Percentiles rank a stretch among this genome's conserved stretches.
phyloP scores from a whole-genome alignment of 2,888 invertebrate species.

The Caenorhabditis panamensis region DNA sequence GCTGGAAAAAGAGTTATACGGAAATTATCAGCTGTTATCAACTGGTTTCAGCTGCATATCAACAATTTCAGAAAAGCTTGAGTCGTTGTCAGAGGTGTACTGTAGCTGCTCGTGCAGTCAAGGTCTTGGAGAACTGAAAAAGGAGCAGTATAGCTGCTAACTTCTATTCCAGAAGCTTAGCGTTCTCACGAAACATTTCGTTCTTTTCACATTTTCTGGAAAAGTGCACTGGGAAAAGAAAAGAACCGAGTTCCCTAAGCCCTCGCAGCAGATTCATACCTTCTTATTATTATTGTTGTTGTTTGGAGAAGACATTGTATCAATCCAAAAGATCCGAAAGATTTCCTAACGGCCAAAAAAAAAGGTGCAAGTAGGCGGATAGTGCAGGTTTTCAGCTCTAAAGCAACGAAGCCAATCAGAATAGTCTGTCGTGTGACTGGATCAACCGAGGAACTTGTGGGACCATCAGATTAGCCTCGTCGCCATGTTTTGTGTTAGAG shows the following conservation, averaged over 20 bases:
- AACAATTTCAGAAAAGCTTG: no score
- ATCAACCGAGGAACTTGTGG: conserved; percentile 4
- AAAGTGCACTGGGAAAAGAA: neutral
- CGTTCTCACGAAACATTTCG: neutral
- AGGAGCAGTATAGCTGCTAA: no score
- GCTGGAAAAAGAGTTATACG: no score
- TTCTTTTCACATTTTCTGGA: neutral
- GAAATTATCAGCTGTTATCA: no score
- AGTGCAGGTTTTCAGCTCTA: neutral
- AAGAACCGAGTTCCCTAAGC: neutral
- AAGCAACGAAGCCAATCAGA: conserved; percentile 34
- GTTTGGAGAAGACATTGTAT: no score
- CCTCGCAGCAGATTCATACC: no score
- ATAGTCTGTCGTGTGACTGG: neutral
- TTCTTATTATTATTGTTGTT: no score
- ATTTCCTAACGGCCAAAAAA: neutral
- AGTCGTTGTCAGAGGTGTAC: no score
- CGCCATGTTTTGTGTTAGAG: neutral
- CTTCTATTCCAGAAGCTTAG: neutral
- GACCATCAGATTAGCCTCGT: conserved; percentile 29
- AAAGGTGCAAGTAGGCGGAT: neutral
- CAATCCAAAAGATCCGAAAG: no score
- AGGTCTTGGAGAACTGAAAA: no score
- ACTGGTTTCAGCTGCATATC: no score
- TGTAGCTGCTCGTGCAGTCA: no score